Conservation (phyloP, 2,113 vertebrate species). For the Chloroceryle aenea region DNA sequence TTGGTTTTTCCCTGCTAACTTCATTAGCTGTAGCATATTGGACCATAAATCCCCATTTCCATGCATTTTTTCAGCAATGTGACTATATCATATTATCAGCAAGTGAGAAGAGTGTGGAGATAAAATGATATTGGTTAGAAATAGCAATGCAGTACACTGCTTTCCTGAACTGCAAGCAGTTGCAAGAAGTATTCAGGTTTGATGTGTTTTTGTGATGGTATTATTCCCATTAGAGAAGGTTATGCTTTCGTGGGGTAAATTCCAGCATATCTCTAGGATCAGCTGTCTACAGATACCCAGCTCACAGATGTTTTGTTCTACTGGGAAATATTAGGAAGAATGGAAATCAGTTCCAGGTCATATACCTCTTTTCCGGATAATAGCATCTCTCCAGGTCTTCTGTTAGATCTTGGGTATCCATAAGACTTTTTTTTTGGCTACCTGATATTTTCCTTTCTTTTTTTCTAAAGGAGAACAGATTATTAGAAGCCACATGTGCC, state of each 20-base stretch:
- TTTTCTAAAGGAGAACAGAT: background rate
- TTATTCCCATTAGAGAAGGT: background rate
- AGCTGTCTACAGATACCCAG: background rate
- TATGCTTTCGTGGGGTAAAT: background rate
- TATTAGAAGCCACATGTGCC: background rate
- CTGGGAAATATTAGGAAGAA: background rate
- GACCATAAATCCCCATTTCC: background rate
- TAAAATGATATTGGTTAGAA: conserved; percentile 10
- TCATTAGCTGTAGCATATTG: background rate
- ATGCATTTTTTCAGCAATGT: background rate
- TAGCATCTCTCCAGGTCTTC: background rate
- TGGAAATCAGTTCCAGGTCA: background rate
- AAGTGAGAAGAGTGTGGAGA: background rate
- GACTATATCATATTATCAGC: background rate
- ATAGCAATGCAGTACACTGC: background rate
- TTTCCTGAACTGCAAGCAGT: background rate
- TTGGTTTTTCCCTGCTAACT: background rate
- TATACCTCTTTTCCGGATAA: background rate
- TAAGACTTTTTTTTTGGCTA: background rate
- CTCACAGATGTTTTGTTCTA: background rate
- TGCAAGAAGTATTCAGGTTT: background rate
- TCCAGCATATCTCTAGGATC: background rate
- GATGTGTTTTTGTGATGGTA: background rate
- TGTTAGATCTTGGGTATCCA: background rate
- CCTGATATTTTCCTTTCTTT: background rate